Percentiles rank a stretch among this genome's conserved stretches.
phyloP scores from a whole-genome alignment of 2,113 vertebrate genomes.

The Lophius piscatorius region DNA sequence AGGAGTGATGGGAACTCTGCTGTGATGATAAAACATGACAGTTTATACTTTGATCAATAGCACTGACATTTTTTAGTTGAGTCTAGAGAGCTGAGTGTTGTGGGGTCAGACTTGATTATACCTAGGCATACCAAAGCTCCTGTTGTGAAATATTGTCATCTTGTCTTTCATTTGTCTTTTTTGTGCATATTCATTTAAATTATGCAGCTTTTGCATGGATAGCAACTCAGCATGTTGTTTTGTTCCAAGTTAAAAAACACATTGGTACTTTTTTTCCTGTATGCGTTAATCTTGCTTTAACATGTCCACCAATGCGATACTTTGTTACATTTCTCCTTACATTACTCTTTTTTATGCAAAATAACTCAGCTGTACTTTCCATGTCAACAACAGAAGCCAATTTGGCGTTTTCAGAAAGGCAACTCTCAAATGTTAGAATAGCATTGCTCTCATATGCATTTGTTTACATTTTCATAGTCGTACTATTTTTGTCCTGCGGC shows the following conservation, averaged over 20 bases:
- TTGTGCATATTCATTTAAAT: conserved; percentile 54
- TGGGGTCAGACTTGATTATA: conserved; percentile 54
- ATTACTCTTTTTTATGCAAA: conserved; percentile 39
- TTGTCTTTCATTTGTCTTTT: conserved; percentile 56
- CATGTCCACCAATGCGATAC: conserved; percentile 58
- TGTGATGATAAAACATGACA: conserved; percentile 38
- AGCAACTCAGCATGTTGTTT: conserved; percentile 42
- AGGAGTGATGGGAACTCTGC: conserved; percentile 57
- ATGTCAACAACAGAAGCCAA: conserved; percentile 60
- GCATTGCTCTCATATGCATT: conserved; percentile 49
- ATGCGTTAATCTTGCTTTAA: conserved; percentile 43
- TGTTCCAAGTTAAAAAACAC: conserved; percentile 31
- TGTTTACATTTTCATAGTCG: conserved; percentile 76
- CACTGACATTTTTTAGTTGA: conserved; percentile 34
- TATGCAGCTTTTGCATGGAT: conserved; percentile 61
- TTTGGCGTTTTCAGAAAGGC: conserved; percentile 53
- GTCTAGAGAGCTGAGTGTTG: conserved; percentile 48
- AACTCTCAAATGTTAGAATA: conserved; percentile 47
- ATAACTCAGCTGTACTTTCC: conserved; percentile 53
- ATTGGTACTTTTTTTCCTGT: conserved; percentile 58
- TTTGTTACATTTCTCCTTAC: conserved; percentile 28
- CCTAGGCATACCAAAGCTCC: conserved; percentile 70
- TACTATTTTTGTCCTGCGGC: conserved; percentile 58
- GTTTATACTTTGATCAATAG: conserved; percentile 49
- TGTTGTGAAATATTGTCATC: conserved; percentile 47